phyloP scores from a whole-genome alignment of 64 coral and sea anemone genomes.

The Acropora yongei region DNA sequence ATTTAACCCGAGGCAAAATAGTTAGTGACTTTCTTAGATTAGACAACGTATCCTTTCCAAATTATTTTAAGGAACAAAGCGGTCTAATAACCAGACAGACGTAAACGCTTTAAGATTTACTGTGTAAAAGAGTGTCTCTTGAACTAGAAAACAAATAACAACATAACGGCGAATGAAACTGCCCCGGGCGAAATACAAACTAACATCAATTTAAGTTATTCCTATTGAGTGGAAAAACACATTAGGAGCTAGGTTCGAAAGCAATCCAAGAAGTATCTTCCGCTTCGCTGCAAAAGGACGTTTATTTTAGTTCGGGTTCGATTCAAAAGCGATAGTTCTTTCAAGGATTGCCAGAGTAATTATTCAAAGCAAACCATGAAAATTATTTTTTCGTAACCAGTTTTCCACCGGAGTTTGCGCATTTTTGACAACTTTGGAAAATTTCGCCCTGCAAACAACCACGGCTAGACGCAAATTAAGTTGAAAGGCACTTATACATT shows the following conservation, averaged over 20 bases:
- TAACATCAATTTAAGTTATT: background rate
- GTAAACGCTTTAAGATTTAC: slow-evolving; percentile 17
- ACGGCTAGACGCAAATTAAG: background rate
- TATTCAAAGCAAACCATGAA: background rate
- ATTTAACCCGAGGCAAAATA: slow-evolving; percentile 1
- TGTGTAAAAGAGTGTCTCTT: slow-evolving; percentile 2
- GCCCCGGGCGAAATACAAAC: background rate
- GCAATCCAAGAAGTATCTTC: background rate
- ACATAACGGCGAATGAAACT: background rate
- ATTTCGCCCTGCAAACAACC: background rate
- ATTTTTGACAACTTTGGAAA: too few relatives aligned
- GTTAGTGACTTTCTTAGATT: background rate
- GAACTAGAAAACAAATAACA: slow-evolving; percentile 3
- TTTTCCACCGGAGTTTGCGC: background rate
- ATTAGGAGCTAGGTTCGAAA: background rate
- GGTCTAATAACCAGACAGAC: background rate
- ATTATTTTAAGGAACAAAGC: background rate
- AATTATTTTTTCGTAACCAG: background rate
- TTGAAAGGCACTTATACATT: background rate
- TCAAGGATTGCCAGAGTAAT: background rate
- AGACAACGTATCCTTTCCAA: background rate
- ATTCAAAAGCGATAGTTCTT: background rate
- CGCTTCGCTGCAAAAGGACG: too few relatives aligned
- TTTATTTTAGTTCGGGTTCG: too few relatives aligned
- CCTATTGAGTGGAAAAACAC: background rate